phyloP scores from a whole-genome alignment of 2,113 vertebrate genomes.

The Ailuropoda melanoleuca region DNA sequence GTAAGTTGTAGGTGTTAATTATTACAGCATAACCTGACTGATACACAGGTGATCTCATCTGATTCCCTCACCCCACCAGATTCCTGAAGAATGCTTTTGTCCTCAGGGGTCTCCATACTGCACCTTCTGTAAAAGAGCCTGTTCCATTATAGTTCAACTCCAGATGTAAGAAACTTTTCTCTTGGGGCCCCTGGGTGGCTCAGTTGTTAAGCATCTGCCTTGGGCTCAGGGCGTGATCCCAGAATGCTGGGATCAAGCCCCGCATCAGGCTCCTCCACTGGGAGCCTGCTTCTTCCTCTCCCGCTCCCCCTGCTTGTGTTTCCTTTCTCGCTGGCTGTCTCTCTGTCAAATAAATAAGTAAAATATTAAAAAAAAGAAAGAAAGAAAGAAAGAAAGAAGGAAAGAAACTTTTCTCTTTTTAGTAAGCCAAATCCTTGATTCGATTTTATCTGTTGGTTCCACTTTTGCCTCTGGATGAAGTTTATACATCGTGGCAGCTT shows the following conservation, averaged over 20 bases:
- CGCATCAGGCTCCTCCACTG: no score
- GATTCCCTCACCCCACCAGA: neutral
- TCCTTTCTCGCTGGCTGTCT: no score
- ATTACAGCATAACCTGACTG: neutral
- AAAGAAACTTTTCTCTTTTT: neutral
- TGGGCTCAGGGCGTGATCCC: no score
- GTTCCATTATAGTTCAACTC: neutral
- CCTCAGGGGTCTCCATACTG: neutral
- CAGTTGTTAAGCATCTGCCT: no score
- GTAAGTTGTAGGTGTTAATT: constrained; percentile 13
- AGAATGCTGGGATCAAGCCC: no score
- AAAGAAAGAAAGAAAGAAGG: no score
- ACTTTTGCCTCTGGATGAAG: neutral
- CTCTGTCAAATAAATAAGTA: no score
- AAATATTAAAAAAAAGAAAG: no score
- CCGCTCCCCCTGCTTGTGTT: no score
- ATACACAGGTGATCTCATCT: neutral
- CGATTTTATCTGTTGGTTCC: neutral
- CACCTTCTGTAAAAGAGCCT: neutral
- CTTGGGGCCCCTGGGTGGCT: neutral
- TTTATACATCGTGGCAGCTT: neutral
- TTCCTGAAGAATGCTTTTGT: constrained; percentile 30
- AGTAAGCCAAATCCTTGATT: neutral
- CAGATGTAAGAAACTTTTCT: neutral
- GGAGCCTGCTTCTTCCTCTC: no score